phyloP scores from a whole-genome alignment of 2,888 invertebrate genomes.

The Rhagium mordax region DNA sequence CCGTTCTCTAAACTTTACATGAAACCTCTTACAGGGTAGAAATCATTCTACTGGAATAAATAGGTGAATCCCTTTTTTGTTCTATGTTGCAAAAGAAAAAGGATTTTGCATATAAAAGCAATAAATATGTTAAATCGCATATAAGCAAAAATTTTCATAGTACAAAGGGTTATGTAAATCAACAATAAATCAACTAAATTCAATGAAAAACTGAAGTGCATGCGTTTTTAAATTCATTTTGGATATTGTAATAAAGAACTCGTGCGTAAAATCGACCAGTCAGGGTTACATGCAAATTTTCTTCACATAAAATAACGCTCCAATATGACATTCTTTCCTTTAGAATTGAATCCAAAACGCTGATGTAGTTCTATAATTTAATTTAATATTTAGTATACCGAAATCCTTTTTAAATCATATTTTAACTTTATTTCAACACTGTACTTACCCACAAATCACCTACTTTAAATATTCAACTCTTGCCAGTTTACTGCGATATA shows the following conservation, averaged over 20 bases:
- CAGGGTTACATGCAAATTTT: constrained; percentile 33
- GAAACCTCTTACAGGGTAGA: constrained; percentile 56
- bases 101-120: constrained; percentile 32
- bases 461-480: neutral
- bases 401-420: constrained; percentile 2
- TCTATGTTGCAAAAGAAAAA: constrained; percentile 38
- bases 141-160: constrained; percentile 22
- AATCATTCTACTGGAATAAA: constrained; percentile 57
- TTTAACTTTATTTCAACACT: neutral
- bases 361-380: constrained; percentile 15
- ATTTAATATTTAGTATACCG: constrained; percentile 7
- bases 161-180: constrained; percentile 35
- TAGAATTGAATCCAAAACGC: constrained; percentile 15
- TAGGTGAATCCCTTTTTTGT: constrained; percentile 55
- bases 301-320: constrained; percentile 27
- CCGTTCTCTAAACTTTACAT: constrained; percentile 55
- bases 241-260: constrained; percentile 34
- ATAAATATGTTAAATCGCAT: constrained; percentile 36
- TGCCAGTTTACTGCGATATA: too few relatives aligned
- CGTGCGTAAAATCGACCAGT: constrained; percentile 35
- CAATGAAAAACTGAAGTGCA: constrained; percentile 30
- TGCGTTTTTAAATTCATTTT: constrained; percentile 33
- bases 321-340: constrained; percentile 31
- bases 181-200: constrained; percentile 32
- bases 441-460: neutral